phyloP scores from a whole-genome alignment of 2,113 vertebrate genomes.

The Poeciliopsis prolifica region DNA sequence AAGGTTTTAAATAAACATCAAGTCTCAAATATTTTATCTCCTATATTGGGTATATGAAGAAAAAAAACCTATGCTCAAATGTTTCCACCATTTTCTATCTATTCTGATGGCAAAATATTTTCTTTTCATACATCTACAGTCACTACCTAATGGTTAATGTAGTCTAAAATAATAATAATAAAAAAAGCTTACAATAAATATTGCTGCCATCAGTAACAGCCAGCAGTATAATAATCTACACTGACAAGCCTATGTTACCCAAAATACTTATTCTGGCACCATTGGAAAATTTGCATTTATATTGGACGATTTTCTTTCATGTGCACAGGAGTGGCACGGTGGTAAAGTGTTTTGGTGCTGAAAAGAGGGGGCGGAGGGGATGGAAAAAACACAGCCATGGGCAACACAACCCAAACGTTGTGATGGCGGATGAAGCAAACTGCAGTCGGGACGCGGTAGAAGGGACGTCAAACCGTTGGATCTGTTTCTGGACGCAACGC shows the following conservation, averaged over 20 bases:
- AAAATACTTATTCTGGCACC: slow-evolving; percentile 38
- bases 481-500: slow-evolving; percentile 28
- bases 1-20: neutral
- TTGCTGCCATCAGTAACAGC: slow-evolving; percentile 32
- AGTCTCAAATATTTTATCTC: neutral
- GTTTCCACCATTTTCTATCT: neutral
- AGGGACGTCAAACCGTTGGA: slow-evolving; percentile 35
- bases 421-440: slow-evolving; percentile 8
- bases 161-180: neutral
- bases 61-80: neutral
- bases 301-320: slow-evolving; percentile 59
- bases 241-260: slow-evolving; percentile 29
- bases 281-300: slow-evolving; percentile 61
- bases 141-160: neutral
- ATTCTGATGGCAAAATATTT: neutral
- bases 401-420: slow-evolving; percentile 26
- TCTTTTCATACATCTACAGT: neutral
- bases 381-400: slow-evolving; percentile 16
- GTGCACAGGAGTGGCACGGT: slow-evolving; percentile 39
- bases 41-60: neutral
- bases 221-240: slow-evolving; percentile 31
- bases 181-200: slow-evolving; percentile 19
- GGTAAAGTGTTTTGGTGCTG: slow-evolving; percentile 34
- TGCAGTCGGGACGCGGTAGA: neutral
- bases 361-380: neutral